Evolutionary conservation across 2,113 vertebrate genomes (phyloP), one percentile per base, ranked within the genome.

Genomic region (Lanius collurio): DNA sequence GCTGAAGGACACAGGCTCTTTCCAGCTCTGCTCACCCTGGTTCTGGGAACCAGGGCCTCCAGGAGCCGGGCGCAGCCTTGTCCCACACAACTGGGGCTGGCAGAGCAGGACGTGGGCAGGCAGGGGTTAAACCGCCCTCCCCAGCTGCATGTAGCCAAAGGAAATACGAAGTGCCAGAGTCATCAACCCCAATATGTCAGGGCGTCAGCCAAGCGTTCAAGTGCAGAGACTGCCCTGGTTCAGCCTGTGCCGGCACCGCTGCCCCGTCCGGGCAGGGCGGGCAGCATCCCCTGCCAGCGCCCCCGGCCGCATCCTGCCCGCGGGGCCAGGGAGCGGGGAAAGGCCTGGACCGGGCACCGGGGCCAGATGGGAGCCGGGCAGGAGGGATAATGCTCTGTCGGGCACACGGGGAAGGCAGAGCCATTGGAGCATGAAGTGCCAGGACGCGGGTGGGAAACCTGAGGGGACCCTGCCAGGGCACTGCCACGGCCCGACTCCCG

Each of bases 141-240:
- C 76, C 55, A 30, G 75, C 73, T 19, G 30, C 71, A 3, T 75
- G 95, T 91, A 96, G 95, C 95, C 95, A 81, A 95, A 96, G 95
- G 96, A 87, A 84, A 95, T 17, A 53, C 24, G 23, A 87, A 94
- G 87, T 50, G 76, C 96, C 90, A 90, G 82, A 94, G 93, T 83
- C 95, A 85, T 95, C 97, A 97, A 87, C 94, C 94, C 83, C 93
- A 95, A 95, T 97, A 93, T 95, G 95, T 97, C 96, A 93, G 88
- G 93, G 73, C 56, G 6, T 69, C 90, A 78, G 92, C 93, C 96
- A 95, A 96, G 95, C 69, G 33, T 90, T 90, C 89, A 87, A 63
- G 67, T 35, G 80, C 77, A 78, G 47, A 94, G 89, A 23, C 11
- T 22, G 78, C 87, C 95, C 95, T 53, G 24, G 65, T 87, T 83